Evolutionary conservation across 2,888 invertebrate genomes (phyloP), one percentile per base, ranked within the genome.

Genomic region (Apocheima hispidaria): DNA sequence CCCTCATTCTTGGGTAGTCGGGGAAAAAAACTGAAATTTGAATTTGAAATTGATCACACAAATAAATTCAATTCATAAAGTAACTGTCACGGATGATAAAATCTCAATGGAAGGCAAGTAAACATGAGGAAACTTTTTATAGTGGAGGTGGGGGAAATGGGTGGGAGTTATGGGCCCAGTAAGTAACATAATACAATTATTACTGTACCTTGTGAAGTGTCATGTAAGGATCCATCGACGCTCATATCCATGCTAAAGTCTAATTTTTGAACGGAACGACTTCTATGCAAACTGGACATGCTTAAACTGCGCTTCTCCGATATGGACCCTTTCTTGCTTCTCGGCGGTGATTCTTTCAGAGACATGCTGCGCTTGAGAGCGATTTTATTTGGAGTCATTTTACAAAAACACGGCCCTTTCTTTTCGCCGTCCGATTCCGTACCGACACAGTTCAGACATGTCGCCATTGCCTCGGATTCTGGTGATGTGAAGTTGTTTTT

Each of bases 241-340:
- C 93, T 93, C 90, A 93, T 93, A 61, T 93, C 92, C 85, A 90
- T 90, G 66, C 90, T 93, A 65, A 94, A 93, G 71, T 94, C 93
- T 12, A 93, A 77, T 71, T 93, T 92, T 69, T 93, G 92, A 1
- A 90, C 93, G 0, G 94, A 94, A 10, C 88, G 84, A 61, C 91
- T 92, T 46, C 92, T 74, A 50, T 89, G 84, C 56, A 92, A 70
- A 61, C 88, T 92, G 0, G 89, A 85, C 83, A 92, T 78, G 50
- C 92, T 92, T 0, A 86, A 75, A 67, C 91, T 91, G 5, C 92
- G 86, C 65, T 86, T 89, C 30, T 86, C 89, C 0, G 84, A 84
- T 33, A 82, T 69, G 0, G 86, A 86, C 6, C 80, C 75, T 51
- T 84, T 87, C 16, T 84, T 77, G 26, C 78, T 82, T 49, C 81